Percentiles rank a stretch among this genome's conserved stretches.
These are phyloP conservation scores for Plestiodon gilberti DNA, from an alignment of 2,113 vertebrate species.

Conservation along the genomic window DNA sequence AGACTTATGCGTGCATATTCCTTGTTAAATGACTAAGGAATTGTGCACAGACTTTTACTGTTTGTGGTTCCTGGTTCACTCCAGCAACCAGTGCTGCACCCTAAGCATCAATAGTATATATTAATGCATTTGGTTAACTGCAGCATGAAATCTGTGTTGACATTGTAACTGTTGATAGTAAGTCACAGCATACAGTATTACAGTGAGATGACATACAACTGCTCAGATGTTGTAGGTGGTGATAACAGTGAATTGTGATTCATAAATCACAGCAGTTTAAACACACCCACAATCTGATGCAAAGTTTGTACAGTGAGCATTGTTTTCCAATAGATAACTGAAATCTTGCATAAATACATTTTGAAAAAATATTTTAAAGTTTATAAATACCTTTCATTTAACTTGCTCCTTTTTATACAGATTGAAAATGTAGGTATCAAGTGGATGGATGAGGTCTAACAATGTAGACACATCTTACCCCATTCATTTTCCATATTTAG, in stretches of 20 bases:
- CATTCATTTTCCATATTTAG: not conserved
- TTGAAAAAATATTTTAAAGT: conserved; percentile 19
- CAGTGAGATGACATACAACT: conserved; percentile 3
- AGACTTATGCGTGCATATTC: too few species aligned
- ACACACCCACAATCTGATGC: not conserved
- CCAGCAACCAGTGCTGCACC: not conserved
- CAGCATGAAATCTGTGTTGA: conserved; percentile 8
- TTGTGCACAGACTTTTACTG: too few species aligned
- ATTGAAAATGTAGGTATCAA: not conserved
- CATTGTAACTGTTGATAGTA: not conserved
- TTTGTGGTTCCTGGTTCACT: too few species aligned
- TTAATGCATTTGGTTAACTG: conserved; percentile 7
- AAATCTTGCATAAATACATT: not conserved
- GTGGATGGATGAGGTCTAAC: not conserved
- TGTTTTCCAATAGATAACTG: not conserved
- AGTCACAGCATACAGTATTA: not conserved
- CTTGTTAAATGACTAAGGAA: too few species aligned
- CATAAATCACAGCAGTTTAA: not conserved
- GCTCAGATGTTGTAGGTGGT: conserved; percentile 1
- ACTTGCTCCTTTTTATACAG: not conserved
- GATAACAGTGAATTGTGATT: not conserved
- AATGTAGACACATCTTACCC: not conserved
- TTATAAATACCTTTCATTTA: not conserved
- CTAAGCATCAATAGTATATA: not conserved
- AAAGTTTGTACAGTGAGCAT: not conserved